These are phyloP conservation scores for Opisthocomus hoazin DNA, from an alignment of 2,113 vertebrate genomes.

Conservation along the genomic window DNA sequence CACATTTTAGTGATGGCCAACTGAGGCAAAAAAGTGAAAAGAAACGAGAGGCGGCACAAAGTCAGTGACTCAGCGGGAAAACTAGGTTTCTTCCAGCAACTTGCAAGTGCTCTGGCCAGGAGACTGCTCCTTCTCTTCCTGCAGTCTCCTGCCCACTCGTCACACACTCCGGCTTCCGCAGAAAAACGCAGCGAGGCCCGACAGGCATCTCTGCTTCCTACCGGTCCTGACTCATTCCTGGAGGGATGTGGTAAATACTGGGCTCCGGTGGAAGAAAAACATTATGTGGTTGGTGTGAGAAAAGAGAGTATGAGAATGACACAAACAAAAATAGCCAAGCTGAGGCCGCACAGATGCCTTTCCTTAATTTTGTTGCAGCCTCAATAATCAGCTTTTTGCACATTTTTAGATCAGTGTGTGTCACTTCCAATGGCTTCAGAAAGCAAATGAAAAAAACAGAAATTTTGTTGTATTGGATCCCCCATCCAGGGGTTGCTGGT, in stretches of 20 bases:
- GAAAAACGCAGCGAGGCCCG: conserved; percentile 17
- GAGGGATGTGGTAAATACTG: conserved; percentile 36
- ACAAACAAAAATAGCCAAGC: conserved; percentile 2
- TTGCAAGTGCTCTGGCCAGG: conserved; percentile 33
- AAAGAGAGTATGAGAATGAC: not conserved
- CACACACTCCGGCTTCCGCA: conserved; percentile 23
- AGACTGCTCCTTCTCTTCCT: not conserved
- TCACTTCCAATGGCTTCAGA: not conserved
- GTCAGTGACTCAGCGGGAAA: not conserved
- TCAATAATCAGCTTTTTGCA: not conserved
- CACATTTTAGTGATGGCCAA: not conserved
- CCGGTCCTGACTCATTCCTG: conserved; percentile 58
- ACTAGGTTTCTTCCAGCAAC: conserved; percentile 26
- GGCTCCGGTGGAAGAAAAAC: conserved; percentile 19
- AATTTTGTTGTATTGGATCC: not conserved
- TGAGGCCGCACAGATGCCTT: not conserved
- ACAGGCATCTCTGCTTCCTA: conserved; percentile 54
- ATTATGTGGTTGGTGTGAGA: not conserved
- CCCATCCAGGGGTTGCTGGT: not conserved
- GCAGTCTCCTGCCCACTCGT: conserved; percentile 46
- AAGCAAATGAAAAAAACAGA: not conserved
- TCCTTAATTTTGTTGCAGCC: not conserved
- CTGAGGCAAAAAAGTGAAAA: not conserved
- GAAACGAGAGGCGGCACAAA: not conserved
- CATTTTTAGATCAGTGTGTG: not conserved